Conservation (phyloP, 2,113 vertebrate species). For the Zosterops lateralis region DNA sequence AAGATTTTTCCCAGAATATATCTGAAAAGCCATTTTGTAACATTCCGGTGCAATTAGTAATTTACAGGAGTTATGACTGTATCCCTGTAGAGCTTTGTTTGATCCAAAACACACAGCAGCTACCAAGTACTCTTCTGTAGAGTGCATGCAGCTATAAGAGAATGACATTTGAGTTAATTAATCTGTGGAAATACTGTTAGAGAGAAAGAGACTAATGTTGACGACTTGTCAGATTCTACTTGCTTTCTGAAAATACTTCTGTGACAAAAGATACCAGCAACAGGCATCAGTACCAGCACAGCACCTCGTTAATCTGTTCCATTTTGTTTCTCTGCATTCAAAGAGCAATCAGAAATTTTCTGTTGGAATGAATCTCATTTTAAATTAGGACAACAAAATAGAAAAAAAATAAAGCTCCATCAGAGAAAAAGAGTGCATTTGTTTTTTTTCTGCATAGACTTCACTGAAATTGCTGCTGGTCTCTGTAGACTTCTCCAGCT, state of each 20-base stretch:
- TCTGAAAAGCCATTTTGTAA: conserved; percentile 27
- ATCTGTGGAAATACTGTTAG: conserved; percentile 53
- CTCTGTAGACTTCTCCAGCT: neutral
- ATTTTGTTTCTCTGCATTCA: neutral
- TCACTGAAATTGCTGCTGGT: neutral
- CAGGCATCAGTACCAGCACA: conserved; percentile 15
- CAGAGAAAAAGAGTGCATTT: neutral
- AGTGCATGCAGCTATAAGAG: conserved; percentile 50
- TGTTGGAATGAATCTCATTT: neutral
- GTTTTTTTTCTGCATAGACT: neutral
- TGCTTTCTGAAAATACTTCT: conserved; percentile 41
- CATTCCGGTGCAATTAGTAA: conserved; percentile 40
- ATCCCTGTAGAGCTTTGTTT: conserved; percentile 65
- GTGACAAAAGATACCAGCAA: conserved; percentile 32
- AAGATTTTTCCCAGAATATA: neutral
- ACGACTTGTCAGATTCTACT: conserved; percentile 40
- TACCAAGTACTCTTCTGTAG: conserved; percentile 63
- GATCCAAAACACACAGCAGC: conserved; percentile 70
- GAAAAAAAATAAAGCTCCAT: neutral
- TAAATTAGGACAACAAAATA: conserved; percentile 27
- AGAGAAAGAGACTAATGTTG: conserved; percentile 38
- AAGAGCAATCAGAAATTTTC: conserved; percentile 25
- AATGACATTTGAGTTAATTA: conserved; percentile 72
- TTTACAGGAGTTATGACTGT: conserved; percentile 48
- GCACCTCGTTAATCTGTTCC: conserved; percentile 7